phyloP scores from a whole-genome alignment of 1,140 invertebrate species.

The Physella acuta region DNA sequence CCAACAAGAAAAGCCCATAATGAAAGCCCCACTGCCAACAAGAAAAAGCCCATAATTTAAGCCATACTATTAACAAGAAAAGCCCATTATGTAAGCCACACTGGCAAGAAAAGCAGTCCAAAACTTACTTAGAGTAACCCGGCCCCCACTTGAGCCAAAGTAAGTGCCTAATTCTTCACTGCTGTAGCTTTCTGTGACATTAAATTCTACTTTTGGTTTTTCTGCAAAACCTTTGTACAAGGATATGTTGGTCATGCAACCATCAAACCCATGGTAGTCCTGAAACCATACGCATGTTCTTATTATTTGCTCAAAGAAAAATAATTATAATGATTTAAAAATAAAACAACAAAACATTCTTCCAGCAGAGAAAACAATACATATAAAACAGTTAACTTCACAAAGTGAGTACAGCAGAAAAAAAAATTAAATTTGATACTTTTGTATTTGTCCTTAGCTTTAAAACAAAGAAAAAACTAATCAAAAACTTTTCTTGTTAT shows the following conservation, averaged over 20 bases:
- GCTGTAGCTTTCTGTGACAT: conserved; percentile 70
- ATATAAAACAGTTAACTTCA: too few relatives aligned
- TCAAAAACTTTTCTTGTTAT: background rate
- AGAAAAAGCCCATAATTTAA: too few relatives aligned
- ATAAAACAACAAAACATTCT: too few relatives aligned
- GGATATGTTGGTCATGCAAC: conserved; percentile 80
- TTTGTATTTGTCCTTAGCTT: background rate
- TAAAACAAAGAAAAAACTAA: background rate
- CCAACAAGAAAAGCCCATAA: too few relatives aligned
- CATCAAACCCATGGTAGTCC: conserved; percentile 80
- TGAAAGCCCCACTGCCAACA: too few relatives aligned
- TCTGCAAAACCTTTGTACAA: conserved; percentile 71
- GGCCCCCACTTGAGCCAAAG: conserved; percentile 76
- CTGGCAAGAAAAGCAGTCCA: background rate
- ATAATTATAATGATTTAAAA: too few relatives aligned
- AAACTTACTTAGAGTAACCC: conserved; percentile 68
- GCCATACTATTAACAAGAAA: background rate
- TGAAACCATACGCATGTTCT: too few relatives aligned
- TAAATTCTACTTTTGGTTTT: conserved; percentile 59
- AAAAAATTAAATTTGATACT: background rate
- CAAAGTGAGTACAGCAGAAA: background rate
- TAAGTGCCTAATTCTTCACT: conserved; percentile 84
- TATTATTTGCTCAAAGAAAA: too few relatives aligned
- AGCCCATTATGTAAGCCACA: background rate
- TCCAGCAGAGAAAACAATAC: too few relatives aligned